Percentiles rank a stretch among this genome's conserved stretches.
Evolutionary conservation across 2,888 invertebrate species (phyloP).

Genomic region (Eupithecia subumbrata): DNA sequence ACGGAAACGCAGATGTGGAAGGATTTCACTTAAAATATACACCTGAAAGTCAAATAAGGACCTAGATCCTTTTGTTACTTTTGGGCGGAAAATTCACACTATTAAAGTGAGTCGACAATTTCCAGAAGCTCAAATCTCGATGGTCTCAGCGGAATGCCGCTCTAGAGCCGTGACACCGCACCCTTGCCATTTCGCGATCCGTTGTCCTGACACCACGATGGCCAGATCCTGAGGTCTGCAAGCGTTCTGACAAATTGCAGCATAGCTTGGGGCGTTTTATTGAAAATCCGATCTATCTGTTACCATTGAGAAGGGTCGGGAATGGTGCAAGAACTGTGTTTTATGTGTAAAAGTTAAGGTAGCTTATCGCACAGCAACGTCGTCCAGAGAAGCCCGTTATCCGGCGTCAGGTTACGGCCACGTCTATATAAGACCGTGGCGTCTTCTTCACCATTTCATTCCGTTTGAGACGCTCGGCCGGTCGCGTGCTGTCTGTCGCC

Average conservation of each 20-base stretch:
- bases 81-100: not conserved
- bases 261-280: conserved; percentile 78
- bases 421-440: conserved; percentile 83
- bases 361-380: conserved; percentile 59
- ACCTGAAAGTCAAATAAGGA: not conserved
- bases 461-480: conserved; percentile 77
- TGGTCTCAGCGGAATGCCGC: conserved; percentile 40
- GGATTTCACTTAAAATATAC: not conserved
- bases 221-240: conserved; percentile 56
- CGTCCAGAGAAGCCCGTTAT: conserved; percentile 77
- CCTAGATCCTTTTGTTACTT: not conserved
- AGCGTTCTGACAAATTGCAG: conserved; percentile 76
- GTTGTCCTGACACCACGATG: conserved; percentile 66
- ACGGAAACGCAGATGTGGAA: not conserved
- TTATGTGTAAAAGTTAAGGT: conserved; percentile 63
- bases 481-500: conserved; percentile 63
- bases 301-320: conserved; percentile 65
- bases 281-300: conserved; percentile 81
- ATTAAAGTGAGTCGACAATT: not conserved
- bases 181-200: conserved; percentile 67
- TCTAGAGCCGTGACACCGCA: conserved; percentile 45
- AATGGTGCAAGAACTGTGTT: conserved; percentile 55
- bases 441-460: conserved; percentile 84
- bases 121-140: conserved; percentile 26
- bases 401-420: conserved; percentile 83